Evolutionary conservation across 2,888 invertebrate species (phyloP), one percentile per base, ranked within the genome.

Genomic region (Acleris literana): DNA sequence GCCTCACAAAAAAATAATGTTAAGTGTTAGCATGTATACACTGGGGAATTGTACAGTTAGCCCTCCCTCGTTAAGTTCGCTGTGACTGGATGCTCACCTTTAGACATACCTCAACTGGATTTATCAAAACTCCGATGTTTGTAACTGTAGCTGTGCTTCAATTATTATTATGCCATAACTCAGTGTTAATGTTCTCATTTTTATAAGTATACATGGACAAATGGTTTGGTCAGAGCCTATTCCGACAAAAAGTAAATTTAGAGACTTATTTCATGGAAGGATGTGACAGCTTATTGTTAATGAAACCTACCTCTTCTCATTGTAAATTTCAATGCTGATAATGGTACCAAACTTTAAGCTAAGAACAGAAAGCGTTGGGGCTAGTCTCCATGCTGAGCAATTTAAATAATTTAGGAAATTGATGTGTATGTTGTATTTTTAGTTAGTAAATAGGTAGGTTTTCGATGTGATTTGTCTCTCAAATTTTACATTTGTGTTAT

Each of bases 401-500:
- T 80, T 80, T 79, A 80, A 80, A 78, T 82, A 82, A 84, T 85
- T 85, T 91, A 90, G 87, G 86, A 88, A 91, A 86, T 90, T 89
- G 87, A 89, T 85, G 84, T 90, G 90, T 91, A 92, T 91, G 92
- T 92, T 92, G 90, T 93, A 92, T 91, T 92, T 91, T 92, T 92
- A 92, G 88, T 93, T 93, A 92, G 88, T 86, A 86, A 79, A 86
- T 90, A 90, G 90, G 93, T 90, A 91, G 92, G 92, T 90, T 93
- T 89, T 90, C 85, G 84, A 90, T 92, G 88, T 93, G 88, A 92
- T 91, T 93, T 88, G 92, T 93, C 92, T 91, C 92, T 91, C 82
- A 89, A 91, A 90, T 92, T 91, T 92, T 92, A 91, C 92, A 90
- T 90, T 89, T 90, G 89, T 90, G 92, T 93, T 92, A 91, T 88